Conservation (phyloP, 2,113 vertebrate genomes). For the Brienomyrus longianalis region DNA sequence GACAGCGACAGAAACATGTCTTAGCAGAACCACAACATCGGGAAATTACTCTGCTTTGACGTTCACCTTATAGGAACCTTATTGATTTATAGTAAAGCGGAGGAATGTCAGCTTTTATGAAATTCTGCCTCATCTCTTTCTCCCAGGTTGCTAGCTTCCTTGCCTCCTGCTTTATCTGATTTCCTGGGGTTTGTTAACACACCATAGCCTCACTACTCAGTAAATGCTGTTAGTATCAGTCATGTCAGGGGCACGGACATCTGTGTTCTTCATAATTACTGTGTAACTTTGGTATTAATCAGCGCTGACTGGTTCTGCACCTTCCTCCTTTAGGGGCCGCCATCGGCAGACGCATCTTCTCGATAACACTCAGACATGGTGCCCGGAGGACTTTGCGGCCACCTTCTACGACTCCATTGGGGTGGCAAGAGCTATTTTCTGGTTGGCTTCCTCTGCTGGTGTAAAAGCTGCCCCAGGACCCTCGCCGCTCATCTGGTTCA, state of each 20-base stretch:
- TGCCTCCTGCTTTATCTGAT: neutral
- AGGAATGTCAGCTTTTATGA: neutral
- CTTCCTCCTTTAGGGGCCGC: neutral
- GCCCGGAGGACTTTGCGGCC: neutral
- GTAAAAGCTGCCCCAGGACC: neutral
- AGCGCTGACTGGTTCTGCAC: neutral
- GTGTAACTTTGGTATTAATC: neutral
- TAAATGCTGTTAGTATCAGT: neutral
- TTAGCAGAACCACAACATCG: neutral
- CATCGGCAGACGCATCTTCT: neutral
- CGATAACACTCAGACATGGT: neutral
- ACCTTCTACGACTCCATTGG: neutral
- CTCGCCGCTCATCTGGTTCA: neutral
- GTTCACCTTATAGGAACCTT: neutral
- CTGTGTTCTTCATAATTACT: neutral
- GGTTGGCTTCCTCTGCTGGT: neutral
- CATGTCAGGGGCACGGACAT: neutral
- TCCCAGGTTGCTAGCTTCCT: neutral
- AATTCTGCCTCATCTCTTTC: neutral
- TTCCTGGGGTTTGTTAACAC: neutral
- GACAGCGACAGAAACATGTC: neutral
- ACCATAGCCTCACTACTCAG: neutral
- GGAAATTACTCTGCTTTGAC: neutral
- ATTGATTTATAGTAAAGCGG: neutral
- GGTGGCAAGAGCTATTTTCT: conserved; percentile 17